phyloP scores from a whole-genome alignment of 2,797 vertebrate species.

The Diglossa cyanea region DNA sequence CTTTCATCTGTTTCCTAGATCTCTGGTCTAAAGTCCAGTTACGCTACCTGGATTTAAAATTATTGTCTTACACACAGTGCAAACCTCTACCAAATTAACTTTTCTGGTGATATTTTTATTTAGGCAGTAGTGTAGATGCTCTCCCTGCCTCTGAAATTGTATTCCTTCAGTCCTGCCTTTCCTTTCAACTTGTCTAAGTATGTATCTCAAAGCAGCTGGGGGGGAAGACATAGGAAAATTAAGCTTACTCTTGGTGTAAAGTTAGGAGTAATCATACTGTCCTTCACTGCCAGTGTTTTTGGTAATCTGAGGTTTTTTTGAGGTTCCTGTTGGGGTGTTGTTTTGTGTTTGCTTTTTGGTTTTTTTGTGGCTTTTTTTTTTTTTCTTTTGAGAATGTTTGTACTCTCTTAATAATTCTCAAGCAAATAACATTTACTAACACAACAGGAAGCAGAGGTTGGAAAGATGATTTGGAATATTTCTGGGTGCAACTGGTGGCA shows the following conservation, averaged over 20 bases:
- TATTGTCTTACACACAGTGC: not conserved
- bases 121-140: not conserved
- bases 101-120: not conserved
- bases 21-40: not conserved
- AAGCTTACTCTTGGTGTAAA: not conserved
- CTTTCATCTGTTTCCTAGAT: not conserved
- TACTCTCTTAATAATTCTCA: not conserved
- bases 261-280: not conserved
- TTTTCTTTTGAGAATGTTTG: not conserved
- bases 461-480: not conserved
- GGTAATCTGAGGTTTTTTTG: not conserved
- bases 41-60: not conserved
- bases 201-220: not conserved
- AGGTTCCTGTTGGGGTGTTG: not conserved
- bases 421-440: not conserved
- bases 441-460: not conserved
- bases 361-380: too few species aligned
- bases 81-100: not conserved
- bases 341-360: not conserved
- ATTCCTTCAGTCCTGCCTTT: not conserved
- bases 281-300: not conserved
- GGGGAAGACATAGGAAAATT: not conserved
- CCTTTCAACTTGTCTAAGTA: not conserved
- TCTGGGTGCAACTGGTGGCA: not conserved
- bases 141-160: not conserved